Evolutionary conservation across 2,113 vertebrate species (phyloP), one percentile per base, ranked within the genome.

Genomic region (Gymnogyps californianus): DNA sequence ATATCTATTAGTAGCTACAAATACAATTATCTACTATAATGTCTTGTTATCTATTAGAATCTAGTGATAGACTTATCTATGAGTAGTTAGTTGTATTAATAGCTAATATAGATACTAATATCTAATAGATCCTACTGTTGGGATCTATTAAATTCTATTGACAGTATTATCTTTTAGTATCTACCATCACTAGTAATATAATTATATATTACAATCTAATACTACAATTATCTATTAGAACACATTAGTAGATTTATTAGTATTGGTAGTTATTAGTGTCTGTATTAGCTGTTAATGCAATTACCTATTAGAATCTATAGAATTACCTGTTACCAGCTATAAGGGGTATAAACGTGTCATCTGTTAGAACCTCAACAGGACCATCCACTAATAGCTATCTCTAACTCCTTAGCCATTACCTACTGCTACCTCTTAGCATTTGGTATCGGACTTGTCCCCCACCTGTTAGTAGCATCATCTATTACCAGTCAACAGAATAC

Each of bases 401-500:
- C n/a, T 3, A 32, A 21, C 65, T 32, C 5, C 3, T 32, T 13
- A 31, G 36, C 25, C 21, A 3, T 16, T 24, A 31, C 36, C 38
- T 42, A 4, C 38, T 14, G 31, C n/a, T 40, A 7, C 44, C 54
- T 38, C 31, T 15, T 10, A 11, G 24, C 13, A 4, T 22, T 28
- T 1, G n/a, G 15, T 17, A 8, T 16, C 6, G 1, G 34, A 16
- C 13, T 21, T 8, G 17, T 10, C 7, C 66, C 29, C 11, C 16
- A 6, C 54, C 81, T 10, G 9, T 42, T 19, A 11, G 21, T 2
- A 55, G 34, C 47, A 17, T 2, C 8, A 10, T 13, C 58, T 16
- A 2, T 8, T 12, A 16, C 58, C 36, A 20, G 20, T 1, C 13
- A n/a, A 8, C 29, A 7, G 7, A 25, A 6, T 2, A 9, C 20